A percentile compares a stretch with the other conserved stretches of the same genome.
These are phyloP conservation scores for Agonopterix arenella DNA, from an alignment of 2,888 invertebrate genomes.

Conservation along the genomic window DNA sequence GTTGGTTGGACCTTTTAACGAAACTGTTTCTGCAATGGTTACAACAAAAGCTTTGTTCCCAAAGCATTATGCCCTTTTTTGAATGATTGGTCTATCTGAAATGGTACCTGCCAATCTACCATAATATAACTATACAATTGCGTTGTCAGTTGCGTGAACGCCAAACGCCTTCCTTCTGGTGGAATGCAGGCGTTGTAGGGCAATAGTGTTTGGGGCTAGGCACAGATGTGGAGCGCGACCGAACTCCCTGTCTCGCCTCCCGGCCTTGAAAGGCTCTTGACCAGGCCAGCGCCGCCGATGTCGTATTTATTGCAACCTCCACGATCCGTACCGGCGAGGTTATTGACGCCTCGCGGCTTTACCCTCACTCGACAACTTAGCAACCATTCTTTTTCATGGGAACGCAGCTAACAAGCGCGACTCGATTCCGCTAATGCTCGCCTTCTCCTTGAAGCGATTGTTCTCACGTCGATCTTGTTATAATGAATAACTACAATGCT, in stretches of 20 bases:
- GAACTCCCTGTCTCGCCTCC: constrained; percentile 69
- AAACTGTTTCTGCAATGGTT: constrained; percentile 3
- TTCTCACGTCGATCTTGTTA: constrained; percentile 70
- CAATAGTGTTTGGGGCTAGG: constrained; percentile 47
- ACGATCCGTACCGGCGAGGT: constrained; percentile 72
- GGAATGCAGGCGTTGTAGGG: constrained; percentile 57
- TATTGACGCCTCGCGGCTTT: constrained; percentile 62
- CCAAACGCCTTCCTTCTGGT: constrained; percentile 31
- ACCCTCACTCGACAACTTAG: constrained; percentile 38
- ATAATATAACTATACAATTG: background rate
- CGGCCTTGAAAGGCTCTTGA: constrained; percentile 77
- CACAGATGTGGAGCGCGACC: constrained; percentile 64
- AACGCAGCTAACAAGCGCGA: constrained; percentile 32
- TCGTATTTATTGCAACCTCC: constrained; percentile 76
- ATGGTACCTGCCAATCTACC: background rate
- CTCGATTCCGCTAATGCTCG: constrained; percentile 37
- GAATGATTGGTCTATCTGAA: constrained; percentile 17
- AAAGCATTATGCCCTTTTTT: background rate
- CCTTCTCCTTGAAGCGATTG: constrained; percentile 63
- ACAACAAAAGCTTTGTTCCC: constrained; percentile 13
- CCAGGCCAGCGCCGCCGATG: constrained; percentile 69
- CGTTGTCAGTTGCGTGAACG: constrained; percentile 17
- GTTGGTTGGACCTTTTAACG: constrained; percentile 9
- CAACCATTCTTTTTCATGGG: constrained; percentile 45
- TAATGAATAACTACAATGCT: constrained; percentile 70